These are phyloP conservation scores for Geophilus truncorum DNA, from an alignment of 2,888 invertebrate species.

Conservation along the genomic window DNA sequence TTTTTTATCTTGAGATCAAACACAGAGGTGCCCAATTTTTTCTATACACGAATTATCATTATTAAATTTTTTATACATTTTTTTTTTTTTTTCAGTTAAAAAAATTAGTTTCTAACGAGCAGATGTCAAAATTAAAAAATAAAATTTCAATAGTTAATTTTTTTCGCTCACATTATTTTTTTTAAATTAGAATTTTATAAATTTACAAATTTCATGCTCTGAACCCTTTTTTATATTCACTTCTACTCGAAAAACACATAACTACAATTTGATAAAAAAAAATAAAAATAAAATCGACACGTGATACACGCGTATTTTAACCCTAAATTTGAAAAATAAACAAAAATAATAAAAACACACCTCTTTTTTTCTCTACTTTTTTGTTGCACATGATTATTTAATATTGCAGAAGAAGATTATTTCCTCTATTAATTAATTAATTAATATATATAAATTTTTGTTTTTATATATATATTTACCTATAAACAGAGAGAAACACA, in stretches of 20 bases:
- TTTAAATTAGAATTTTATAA: not conserved
- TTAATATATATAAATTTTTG: not conserved
- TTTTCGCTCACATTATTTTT: too few species aligned
- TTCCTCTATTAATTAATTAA: not conserved
- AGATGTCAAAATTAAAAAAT: not conserved
- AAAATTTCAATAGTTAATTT: too few species aligned
- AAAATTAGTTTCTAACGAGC: too few species aligned
- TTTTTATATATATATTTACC: not conserved
- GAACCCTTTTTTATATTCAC: not conserved
- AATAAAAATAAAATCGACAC: not conserved
- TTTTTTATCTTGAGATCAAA: slow-evolving; percentile 25
- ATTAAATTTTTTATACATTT: not conserved
- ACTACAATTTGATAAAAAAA: not conserved
- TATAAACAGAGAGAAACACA: slow-evolving; percentile 21
- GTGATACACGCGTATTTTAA: slow-evolving; percentile 28
- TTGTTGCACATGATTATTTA: slow-evolving; percentile 19
- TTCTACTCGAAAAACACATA: not conserved
- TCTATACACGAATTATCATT: slow-evolving; percentile 22
- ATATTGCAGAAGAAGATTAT: slow-evolving; percentile 18
- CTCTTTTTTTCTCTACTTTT: not conserved
- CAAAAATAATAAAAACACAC: not conserved
- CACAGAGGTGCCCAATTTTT: slow-evolving; percentile 14
- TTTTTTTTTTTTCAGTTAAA: slow-evolving; percentile 4
- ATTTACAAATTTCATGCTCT: not conserved
- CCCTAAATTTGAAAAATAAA: not conserved